Conservation (phyloP, 2,113 vertebrate species). For the Silurus glanis region DNA sequence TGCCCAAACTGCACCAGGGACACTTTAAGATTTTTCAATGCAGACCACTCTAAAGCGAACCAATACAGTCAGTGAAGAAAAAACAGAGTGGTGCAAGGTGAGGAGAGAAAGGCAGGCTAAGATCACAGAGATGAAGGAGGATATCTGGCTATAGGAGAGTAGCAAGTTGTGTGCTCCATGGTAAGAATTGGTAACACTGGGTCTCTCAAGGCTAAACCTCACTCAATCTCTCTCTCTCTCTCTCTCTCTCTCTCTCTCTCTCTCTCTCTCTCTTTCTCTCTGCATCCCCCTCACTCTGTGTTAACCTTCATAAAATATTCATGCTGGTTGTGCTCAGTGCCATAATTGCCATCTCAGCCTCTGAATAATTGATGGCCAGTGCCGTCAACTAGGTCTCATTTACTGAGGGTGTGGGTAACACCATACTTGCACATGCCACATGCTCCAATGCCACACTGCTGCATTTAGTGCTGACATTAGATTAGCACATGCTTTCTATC, state of each 20-base stretch:
- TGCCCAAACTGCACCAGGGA: conserved; percentile 33
- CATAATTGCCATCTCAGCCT: conserved; percentile 95
- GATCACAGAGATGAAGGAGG: conserved; percentile 36
- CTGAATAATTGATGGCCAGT: conserved; percentile 93
- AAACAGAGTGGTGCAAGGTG: conserved; percentile 52
- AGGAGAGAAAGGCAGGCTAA: conserved; percentile 38
- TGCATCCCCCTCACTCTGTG: conserved; percentile 44
- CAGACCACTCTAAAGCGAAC: conserved; percentile 22
- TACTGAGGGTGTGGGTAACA: conserved; percentile 91
- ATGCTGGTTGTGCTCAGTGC: conserved; percentile 89
- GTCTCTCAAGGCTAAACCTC: conserved; percentile 42
- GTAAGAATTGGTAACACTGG: conserved; percentile 43
- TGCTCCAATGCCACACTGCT: conserved; percentile 55
- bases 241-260: conserved; percentile 56
- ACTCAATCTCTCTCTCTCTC: conserved; percentile 17
- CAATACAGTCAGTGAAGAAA: conserved; percentile 20
- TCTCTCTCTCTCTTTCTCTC: conserved; percentile 50
- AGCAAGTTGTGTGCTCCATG: conserved; percentile 37
- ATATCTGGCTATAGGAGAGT: conserved; percentile 38
- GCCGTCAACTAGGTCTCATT: conserved; percentile 91
- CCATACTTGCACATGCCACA: conserved; percentile 60
- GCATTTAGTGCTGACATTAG: conserved; percentile 61
- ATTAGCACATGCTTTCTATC: conserved; percentile 43
- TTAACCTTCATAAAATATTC: conserved; percentile 66
- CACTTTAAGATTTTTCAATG: conserved; percentile 39